phyloP scores from a whole-genome alignment of 2,113 vertebrate genomes.

The Urocolius indicus region DNA sequence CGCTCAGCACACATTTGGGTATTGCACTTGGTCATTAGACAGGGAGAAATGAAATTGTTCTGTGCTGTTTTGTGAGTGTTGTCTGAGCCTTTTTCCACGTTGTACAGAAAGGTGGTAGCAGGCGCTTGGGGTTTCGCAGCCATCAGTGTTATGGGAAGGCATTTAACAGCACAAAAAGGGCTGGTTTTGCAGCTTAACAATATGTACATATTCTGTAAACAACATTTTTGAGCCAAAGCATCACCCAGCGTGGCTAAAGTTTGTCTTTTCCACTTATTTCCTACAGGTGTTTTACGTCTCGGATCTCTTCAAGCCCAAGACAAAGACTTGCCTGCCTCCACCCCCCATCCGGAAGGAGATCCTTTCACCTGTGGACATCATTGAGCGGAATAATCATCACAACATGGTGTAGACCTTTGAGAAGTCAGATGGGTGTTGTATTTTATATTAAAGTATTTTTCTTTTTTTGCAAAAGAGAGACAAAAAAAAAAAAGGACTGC shows the following conservation, averaged over 20 bases:
- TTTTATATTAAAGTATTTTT: neutral
- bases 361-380: conserved; percentile 93
- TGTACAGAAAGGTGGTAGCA: neutral
- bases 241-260: neutral
- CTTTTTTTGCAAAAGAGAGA: conserved; percentile 23
- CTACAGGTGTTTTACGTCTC: conserved; percentile 95
- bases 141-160: accelerated
- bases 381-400: conserved; percentile 96
- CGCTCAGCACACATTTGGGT: neutral
- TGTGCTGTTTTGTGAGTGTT: neutral
- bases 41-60: neutral
- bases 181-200: neutral
- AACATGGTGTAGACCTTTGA: conserved; percentile 85
- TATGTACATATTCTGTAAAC: neutral
- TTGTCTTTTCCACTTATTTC: neutral
- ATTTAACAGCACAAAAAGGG: neutral
- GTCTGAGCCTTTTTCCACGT: neutral
- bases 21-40: accelerated
- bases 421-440: conserved; percentile 6
- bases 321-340: conserved; percentile 82
- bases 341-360: conserved; percentile 94
- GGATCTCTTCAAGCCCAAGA: conserved; percentile 92
- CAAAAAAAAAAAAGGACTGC: conserved; percentile 76
- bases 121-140: neutral
- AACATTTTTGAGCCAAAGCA: neutral